Conservation (phyloP, 1,140 invertebrate genomes). For the Ceratosolen fusciceps region DNA sequence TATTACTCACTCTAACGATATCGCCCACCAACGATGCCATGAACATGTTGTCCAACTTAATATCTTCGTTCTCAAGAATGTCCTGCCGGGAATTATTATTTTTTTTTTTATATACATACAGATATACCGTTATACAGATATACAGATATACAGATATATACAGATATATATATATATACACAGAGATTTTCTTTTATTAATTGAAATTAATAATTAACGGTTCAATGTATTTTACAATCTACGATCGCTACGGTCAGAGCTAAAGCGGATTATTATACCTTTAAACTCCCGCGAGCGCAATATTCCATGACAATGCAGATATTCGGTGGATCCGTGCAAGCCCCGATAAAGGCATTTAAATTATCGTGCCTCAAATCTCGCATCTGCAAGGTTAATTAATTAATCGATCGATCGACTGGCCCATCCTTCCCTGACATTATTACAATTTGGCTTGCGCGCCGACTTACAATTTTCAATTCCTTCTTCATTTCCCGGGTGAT, state of each 20-base stretch:
- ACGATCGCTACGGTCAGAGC: too few species aligned
- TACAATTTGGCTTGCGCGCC: too few species aligned
- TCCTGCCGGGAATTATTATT: too few species aligned
- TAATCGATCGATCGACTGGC: background rate
- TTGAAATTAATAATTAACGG: too few species aligned
- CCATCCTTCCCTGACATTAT: too few species aligned
- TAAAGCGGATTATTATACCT: conserved; percentile 73
- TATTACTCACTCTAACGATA: conserved; percentile 84
- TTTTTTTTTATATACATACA: too few species aligned
- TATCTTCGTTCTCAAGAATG: conserved; percentile 90
- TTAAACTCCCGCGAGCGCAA: conserved; percentile 89
- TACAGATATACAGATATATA: too few species aligned
- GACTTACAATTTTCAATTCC: conserved; percentile 89
- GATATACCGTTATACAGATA: too few species aligned
- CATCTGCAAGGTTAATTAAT: conserved; percentile 78
- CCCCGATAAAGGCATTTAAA: conserved; percentile 92
- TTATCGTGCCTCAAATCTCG: conserved; percentile 92
- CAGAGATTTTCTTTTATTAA: too few species aligned
- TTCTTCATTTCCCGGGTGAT: conserved; percentile 94
- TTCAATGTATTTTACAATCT: too few species aligned
- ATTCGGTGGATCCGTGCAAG: conserved; percentile 90
- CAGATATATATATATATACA: too few species aligned
- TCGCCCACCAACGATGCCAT: conserved; percentile 90
- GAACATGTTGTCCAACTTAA: conserved; percentile 93
- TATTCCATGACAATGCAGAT: conserved; percentile 93